Evolutionary conservation across 2,888 invertebrate species (phyloP), one percentile per base, ranked within the genome.

Genomic region (Sussaba pulchella): DNA sequence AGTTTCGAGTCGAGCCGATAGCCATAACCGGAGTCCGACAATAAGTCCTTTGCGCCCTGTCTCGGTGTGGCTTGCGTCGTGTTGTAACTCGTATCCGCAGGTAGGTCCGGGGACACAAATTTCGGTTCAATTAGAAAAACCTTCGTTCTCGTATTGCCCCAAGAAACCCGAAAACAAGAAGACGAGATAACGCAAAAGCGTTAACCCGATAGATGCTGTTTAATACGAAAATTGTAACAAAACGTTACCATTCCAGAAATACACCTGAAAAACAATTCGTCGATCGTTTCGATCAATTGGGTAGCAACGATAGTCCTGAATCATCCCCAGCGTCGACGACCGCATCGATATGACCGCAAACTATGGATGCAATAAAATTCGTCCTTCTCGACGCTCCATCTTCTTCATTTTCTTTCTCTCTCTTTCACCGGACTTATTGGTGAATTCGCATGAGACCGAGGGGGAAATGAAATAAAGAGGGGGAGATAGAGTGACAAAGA

Each of bases 281-380:
- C 66, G 75, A 75, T 50, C 61, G 61, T 19, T 10, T 26, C 43
- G 52, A 66, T 76, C 67, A 66, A 69, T 77, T 41, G 61, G 14
- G 17, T n/a, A 47, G 76, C 39, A 63, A 63, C 61, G 59, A 66
- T 67, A 26, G 61, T 63, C 54, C 36, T 76, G 47, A 81, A 77
- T 81, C 77, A 81, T 71, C 57, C 14, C 50, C 57, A 63, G 72
- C 71, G 80, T 63, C 69, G 54, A 77, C 77, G 67, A 72, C 72
- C 64, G 72, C 69, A 77, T 77, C 81, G 81, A 77, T 77, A 81
- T 81, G 72, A 73, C 63, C 54, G 54, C 80, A 80, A 73, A 73
- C 81, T 81, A 77, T 81, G 72, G 77, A 81, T 64, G 81, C 81
- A 76, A 81, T 81, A 81, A 81, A 81, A 81, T 81, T 81, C 81